phyloP scores from a whole-genome alignment of 1,140 invertebrate species.

The Oppia nitens region DNA sequence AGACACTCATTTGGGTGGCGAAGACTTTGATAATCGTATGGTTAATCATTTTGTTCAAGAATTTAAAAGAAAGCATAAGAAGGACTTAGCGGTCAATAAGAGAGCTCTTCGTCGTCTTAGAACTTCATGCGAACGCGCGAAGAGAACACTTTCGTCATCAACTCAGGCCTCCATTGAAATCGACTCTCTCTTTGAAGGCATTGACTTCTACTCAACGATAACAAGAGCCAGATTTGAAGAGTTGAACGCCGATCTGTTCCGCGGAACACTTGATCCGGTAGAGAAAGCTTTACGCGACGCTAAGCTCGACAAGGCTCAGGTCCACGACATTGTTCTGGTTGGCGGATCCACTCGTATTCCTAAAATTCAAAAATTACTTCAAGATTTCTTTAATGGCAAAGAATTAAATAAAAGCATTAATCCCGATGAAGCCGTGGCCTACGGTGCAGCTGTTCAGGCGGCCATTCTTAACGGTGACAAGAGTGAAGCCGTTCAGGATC shows the following conservation, averaged over 20 bases:
- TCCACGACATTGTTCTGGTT: slow-evolving; percentile 91
- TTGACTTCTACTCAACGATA: too few relatives aligned
- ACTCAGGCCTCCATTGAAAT: slow-evolving; percentile 72
- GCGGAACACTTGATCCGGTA: slow-evolving; percentile 27
- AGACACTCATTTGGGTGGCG: too few relatives aligned
- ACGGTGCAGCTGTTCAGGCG: slow-evolving; percentile 56
- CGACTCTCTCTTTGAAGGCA: too few relatives aligned
- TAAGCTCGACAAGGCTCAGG: slow-evolving; percentile 33
- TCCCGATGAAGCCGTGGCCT: slow-evolving; percentile 75
- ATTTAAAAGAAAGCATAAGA: slow-evolving; percentile 94
- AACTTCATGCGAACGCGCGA: slow-evolving; percentile 87
- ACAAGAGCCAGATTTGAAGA: slow-evolving; percentile 88
- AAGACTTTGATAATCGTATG: too few relatives aligned
- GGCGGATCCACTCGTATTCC: slow-evolving; percentile 96
- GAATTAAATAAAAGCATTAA: slow-evolving; percentile 93
- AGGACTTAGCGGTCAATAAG: slow-evolving; percentile 75
- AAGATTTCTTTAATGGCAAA: slow-evolving; percentile 69
- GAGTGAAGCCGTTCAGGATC: slow-evolving; percentile 74
- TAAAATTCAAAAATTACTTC: slow-evolving; percentile 72
- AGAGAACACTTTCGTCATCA: slow-evolving; percentile 81
- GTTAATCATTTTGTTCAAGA: slow-evolving; percentile 90
- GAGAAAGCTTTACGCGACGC: slow-evolving; percentile 29
- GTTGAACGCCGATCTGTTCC: too few relatives aligned
- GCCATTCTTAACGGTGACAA: slow-evolving; percentile 82
- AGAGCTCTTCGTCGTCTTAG: slow-evolving; percentile 73